Percentiles rank a stretch among this genome's conserved stretches.
phyloP scores from a whole-genome alignment of 2,797 vertebrate species.

The Bothrops alternatus region DNA sequence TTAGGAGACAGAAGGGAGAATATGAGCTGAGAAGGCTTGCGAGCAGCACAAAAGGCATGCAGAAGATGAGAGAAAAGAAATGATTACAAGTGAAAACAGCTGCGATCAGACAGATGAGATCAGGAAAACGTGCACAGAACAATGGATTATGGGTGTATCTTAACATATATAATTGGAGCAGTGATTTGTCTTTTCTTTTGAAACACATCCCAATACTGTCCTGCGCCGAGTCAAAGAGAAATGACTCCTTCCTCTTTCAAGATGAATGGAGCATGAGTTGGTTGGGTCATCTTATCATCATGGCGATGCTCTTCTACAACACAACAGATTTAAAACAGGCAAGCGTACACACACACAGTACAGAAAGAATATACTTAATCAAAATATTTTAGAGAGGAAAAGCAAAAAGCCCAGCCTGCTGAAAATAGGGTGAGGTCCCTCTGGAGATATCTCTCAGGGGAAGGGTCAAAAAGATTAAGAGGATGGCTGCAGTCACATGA shows the following conservation, averaged over 20 bases:
- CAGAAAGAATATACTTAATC: not conserved
- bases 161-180: not conserved
- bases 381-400: not conserved
- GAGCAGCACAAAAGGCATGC: not conserved
- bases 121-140: not conserved
- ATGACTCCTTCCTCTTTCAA: not conserved
- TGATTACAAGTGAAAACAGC: not conserved
- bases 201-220: not conserved
- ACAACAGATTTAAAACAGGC: not conserved
- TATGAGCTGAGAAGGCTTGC: not conserved
- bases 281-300: not conserved
- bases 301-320: not conserved
- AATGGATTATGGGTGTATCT: not conserved
- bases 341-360: not conserved
- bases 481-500: not conserved
- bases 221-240: not conserved
- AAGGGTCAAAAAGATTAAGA: not conserved
- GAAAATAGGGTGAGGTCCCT: not conserved
- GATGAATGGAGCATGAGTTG: not conserved
- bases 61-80: not conserved
- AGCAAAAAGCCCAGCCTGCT: not conserved
- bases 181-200: not conserved
- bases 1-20: not conserved
- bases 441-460: not conserved
- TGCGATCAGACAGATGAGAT: not conserved